phyloP scores from a whole-genome alignment of 2,888 invertebrate species.

The Bellardia bayeri region DNA sequence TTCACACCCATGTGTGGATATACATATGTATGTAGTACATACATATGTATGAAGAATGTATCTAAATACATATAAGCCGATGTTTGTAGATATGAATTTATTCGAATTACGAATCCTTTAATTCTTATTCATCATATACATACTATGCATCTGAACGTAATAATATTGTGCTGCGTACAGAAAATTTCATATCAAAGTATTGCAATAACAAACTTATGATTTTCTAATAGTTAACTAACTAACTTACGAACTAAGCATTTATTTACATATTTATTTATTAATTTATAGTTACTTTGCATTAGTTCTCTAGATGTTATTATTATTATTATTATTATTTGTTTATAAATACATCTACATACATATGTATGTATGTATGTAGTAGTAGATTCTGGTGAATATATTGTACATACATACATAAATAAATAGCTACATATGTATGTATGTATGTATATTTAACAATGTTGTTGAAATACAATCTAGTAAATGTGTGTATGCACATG shows the following conservation, averaged over 20 bases:
- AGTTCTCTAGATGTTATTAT: conserved; percentile 34
- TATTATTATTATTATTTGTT: neutral
- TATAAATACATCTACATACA: neutral
- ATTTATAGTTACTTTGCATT: conserved; percentile 23
- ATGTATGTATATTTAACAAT: neutral
- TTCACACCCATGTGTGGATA: neutral
- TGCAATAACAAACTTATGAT: conserved; percentile 42
- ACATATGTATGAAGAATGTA: neutral
- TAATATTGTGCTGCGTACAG: neutral
- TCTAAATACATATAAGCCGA: neutral
- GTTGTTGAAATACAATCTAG: conserved; percentile 13
- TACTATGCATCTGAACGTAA: too few relatives aligned
- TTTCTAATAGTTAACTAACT: conserved; percentile 23
- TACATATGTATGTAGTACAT: too few relatives aligned
- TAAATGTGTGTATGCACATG: neutral
- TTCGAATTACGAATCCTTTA: neutral
- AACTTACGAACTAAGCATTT: neutral
- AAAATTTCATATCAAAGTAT: conserved; percentile 38
- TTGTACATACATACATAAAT: too few relatives aligned
- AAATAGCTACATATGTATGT: too few relatives aligned
- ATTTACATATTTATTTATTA: neutral
- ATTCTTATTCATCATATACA: neutral
- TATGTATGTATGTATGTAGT: too few relatives aligned
- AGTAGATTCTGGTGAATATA: too few relatives aligned
- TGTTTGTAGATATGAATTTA: neutral